Base-by-base conservation (phyloP, 1,140 invertebrate genomes). In the Zaprionus ghesquierei region DNA sequence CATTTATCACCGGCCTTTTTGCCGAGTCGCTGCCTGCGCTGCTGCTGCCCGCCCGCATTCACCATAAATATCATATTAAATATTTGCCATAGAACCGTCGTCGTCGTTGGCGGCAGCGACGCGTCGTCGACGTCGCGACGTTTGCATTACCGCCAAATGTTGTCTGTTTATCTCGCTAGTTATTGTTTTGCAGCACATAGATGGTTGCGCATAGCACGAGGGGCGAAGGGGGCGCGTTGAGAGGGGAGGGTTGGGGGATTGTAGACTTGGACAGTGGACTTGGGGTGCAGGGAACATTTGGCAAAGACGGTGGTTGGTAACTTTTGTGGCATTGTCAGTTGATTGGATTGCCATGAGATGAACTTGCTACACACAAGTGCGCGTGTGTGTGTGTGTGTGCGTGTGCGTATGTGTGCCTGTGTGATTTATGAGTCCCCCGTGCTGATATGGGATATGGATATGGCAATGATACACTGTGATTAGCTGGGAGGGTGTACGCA, bases 341-440 rank as follows among this genome's bases (percentile, higher is more conserved):
- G 84, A 89, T 87, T 87, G 84, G 85, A 89, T 87, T 87, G 84
- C 82, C 76, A 87, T 82, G 84, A 89, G 82, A 77, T 89, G 82
- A 87, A 76, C 79, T 77, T 70, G 75, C 9, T 41, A 29, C 54
- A 58, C 35, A 33, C 2, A 6, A 33, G 12, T 49, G 56, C 49
- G 46, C 29, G 58, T 38, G 65, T 58, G 35, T 50, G 20, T 41
- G 51, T 44, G 41, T 46, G 46, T 62, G 59, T 65, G 38, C 51
- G 18, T 79, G 49, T 60, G 41, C 54, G 35, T 46, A 8, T 53
- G 53, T 46, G 61, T 72, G 69, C 63, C 62, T 65, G 75, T 69
- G 84, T 87, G 82, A 87, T 87, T 87, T 87, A 87, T 87, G 76
- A 58, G 82, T 89, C 82, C 82, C 82, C 73, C 49, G 84, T 65